These are phyloP conservation scores for Chelmon rostratus DNA, from an alignment of 2,797 vertebrate genomes.

Conservation along the genomic window DNA sequence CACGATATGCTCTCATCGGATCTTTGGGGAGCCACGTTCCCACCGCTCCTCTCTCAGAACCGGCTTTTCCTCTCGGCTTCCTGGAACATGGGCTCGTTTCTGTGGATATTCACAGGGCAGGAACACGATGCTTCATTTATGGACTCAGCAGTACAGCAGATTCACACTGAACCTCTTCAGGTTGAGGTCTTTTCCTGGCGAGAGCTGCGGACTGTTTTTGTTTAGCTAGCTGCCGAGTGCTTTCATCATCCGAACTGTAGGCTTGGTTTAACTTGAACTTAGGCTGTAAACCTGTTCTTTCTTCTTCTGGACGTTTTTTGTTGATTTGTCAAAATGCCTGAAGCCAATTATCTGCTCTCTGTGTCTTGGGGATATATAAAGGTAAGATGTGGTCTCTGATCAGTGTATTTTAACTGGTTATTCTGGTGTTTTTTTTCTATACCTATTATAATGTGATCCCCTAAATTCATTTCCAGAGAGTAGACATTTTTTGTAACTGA, in stretches of 20 bases:
- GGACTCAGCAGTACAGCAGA: conserved; percentile 77
- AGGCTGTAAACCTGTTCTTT: conserved; percentile 29
- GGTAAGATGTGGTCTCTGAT: conserved; percentile 87
- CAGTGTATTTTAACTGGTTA: conserved; percentile 33
- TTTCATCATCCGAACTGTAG: conserved; percentile 30
- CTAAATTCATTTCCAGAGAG: conserved; percentile 12
- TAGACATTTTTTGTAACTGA: background rate
- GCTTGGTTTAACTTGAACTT: conserved; percentile 14
- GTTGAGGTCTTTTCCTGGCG: conserved; percentile 63
- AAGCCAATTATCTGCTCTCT: conserved; percentile 96
- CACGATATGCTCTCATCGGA: conserved; percentile 62
- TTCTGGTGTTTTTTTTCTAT: conserved; percentile 22
- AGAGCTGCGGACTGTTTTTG: conserved; percentile 34
- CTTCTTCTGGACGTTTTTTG: conserved; percentile 53
- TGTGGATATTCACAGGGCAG: conserved; percentile 52
- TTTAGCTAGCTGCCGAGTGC: conserved; percentile 18
- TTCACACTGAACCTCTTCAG: conserved; percentile 57
- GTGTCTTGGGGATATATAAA: conserved; percentile 99
- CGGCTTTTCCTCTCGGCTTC: conserved; percentile 33
- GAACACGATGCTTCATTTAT: conserved; percentile 59
- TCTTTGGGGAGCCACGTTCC: conserved; percentile 55
- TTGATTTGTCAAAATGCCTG: conserved; percentile 94
- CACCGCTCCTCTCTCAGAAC: conserved; percentile 37
- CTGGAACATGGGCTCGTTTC: conserved; percentile 40
- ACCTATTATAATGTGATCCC: background rate